Conservation (phyloP, 1,140 invertebrate genomes). For the Lysiphlebus fabarum region DNA sequence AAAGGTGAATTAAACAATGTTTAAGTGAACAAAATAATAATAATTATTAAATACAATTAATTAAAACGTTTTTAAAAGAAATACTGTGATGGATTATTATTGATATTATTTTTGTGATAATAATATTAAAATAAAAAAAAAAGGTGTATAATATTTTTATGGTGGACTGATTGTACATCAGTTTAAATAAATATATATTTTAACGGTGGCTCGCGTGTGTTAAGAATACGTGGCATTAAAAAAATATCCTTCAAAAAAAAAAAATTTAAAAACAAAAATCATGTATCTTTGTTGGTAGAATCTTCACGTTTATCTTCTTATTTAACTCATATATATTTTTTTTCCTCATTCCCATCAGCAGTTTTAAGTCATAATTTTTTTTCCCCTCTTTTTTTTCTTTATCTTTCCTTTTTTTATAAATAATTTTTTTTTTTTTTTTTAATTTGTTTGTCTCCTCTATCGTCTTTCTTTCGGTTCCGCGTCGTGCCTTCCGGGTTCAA, state of each 20-base stretch:
- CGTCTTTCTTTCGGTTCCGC: conserved; percentile 20
- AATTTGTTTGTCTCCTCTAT: background rate
- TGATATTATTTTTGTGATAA: too few relatives aligned
- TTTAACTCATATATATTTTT: too few relatives aligned
- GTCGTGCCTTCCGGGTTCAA: conserved; percentile 21
- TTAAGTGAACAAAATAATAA: too few relatives aligned
- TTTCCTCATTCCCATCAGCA: too few relatives aligned
- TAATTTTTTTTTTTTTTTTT: conserved; percentile 1
- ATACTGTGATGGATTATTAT: conserved; percentile 1
- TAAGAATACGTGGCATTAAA: conserved; percentile 25
- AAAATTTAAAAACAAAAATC: background rate
- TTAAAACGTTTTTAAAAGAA: too few relatives aligned
- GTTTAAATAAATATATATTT: background rate
- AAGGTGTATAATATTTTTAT: too few relatives aligned
- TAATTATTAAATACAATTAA: too few relatives aligned
- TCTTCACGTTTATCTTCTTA: too few relatives aligned
- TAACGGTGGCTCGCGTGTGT: conserved; percentile 25
- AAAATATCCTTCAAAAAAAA: too few relatives aligned
- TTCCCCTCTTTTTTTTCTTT: background rate
- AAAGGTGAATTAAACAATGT: background rate
- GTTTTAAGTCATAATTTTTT: too few relatives aligned
- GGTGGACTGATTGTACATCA: too few relatives aligned
- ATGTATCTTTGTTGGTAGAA: background rate
- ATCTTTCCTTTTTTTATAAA: background rate
- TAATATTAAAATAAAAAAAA: too few relatives aligned